Evolutionary conservation across 2,888 invertebrate genomes (phyloP), one percentile per base, ranked within the genome.

Genomic region (Cryptocephalus primarius): DNA sequence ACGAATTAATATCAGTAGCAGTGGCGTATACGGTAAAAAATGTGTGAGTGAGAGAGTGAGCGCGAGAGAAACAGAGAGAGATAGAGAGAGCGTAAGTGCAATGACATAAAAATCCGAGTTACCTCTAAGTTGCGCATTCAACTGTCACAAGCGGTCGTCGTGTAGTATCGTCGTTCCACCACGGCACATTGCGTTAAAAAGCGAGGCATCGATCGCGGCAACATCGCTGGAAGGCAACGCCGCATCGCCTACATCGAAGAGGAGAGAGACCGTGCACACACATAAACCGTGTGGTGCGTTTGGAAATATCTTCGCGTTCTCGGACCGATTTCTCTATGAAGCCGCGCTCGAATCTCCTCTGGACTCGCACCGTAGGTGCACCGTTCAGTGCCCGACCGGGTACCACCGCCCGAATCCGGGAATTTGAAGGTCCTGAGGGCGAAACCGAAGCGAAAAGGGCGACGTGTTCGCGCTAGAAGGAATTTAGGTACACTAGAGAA

Each of bases 101-200:
- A 57, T 61, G 60, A 60, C 60, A 61, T 57, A 62, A 61, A 63
- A 62, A 61, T 60, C 61, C 59, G 60, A 58, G 59, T 63, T 64
- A 64, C 64, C 64, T 64, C 57, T 55, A 59, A 56, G 57, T 61
- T 63, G 63, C 60, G 63, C 64, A 60, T 61, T 64, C 60, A 61
- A 61, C 62, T 64, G 62, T 64, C 64, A 62, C 61, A 54, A 55
- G 54, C 58, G 52, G 55, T 56, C 53, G 50, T 53, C 55, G 51
- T 53, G 12, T 12, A 36, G 36, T 12, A 36, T n/a, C 36, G 55
- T 55, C 53, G 48, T 52, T 54, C 51, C 51, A 52, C 53, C 55
- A 50, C 49, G 54, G 54, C 57, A 57, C 60, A 57, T 58, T 55
- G 57, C 60, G 59, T 55, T 55, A 55, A 55, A 58, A 57, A 57